A percentile compares a stretch with the other conserved stretches of the same genome.
Conservation (phyloP, 2,888 invertebrate genomes). For the Meghimatium bilineatum region DNA sequence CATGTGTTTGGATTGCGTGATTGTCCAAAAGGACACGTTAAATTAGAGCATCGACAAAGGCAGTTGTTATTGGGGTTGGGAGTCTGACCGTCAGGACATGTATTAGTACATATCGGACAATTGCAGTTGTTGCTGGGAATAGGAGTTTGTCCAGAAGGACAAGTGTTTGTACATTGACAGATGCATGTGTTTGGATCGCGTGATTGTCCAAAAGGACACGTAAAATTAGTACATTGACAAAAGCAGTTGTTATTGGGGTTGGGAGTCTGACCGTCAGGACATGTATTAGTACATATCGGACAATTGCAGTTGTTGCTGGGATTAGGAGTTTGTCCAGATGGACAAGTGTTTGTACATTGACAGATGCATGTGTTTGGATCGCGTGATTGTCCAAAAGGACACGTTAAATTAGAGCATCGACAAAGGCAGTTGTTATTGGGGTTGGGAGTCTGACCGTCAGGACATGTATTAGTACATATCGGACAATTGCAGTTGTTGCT, state of each 20-base stretch:
- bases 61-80: too few species aligned
- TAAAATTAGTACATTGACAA: too few species aligned
- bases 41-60: too few species aligned
- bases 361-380: background rate
- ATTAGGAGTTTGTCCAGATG: background rate
- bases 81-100: too few species aligned
- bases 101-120: too few species aligned
- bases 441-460: background rate
- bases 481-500: background rate
- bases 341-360: background rate
- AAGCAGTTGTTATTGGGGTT: conserved; percentile 7
- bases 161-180: too few species aligned
- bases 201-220: too few species aligned
- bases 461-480: background rate
- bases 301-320: background rate
- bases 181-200: too few species aligned
- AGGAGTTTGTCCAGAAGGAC: too few species aligned
- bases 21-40: background rate
- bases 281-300: background rate
- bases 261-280: background rate
- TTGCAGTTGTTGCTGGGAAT: too few species aligned
- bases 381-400: background rate
- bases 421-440: background rate
- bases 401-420: background rate
- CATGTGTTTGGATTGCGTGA: background rate